phyloP scores from a whole-genome alignment of 2,797 vertebrate species.

The Odontamblyopus lacepedii region DNA sequence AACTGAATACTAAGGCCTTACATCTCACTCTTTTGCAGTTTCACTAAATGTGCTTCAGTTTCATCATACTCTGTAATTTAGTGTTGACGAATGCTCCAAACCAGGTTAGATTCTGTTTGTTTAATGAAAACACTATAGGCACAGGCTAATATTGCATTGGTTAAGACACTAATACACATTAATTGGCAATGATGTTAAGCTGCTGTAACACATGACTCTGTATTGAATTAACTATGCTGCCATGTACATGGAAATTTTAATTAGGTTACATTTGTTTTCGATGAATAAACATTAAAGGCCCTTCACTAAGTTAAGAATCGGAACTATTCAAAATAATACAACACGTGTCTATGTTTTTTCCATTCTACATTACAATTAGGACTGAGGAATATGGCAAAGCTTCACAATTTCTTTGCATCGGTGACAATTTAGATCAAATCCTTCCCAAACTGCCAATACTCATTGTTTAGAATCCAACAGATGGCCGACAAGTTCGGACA shows the following conservation, averaged over 20 bases:
- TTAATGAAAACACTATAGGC: constrained; percentile 10
- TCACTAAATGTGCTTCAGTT: not conserved
- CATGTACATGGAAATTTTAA: constrained; percentile 15
- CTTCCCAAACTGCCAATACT: not conserved
- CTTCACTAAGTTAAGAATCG: not conserved
- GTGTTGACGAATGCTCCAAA: not conserved
- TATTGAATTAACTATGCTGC: not conserved
- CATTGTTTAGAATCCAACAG: too few species aligned
- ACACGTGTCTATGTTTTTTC: not conserved
- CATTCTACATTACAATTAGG: not conserved
- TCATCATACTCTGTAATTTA: constrained; percentile 2
- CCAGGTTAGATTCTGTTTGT: not conserved
- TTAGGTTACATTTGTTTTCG: constrained; percentile 17
- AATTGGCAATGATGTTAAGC: constrained; percentile 13
- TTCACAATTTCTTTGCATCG: not conserved
- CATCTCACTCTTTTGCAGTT: constrained; percentile 14
- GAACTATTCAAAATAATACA: not conserved
- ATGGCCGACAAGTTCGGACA: too few species aligned
- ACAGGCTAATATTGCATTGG: not conserved
- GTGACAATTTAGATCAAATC: not conserved
- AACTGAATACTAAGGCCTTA: constrained; percentile 33
- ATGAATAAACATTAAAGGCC: constrained; percentile 4
- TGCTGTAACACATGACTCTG: not conserved
- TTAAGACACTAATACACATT: constrained; percentile 11
- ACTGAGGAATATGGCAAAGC: not conserved